Base-by-base conservation (phyloP, 2,888 invertebrate species). In the Perizoma flavofasciatum region DNA sequence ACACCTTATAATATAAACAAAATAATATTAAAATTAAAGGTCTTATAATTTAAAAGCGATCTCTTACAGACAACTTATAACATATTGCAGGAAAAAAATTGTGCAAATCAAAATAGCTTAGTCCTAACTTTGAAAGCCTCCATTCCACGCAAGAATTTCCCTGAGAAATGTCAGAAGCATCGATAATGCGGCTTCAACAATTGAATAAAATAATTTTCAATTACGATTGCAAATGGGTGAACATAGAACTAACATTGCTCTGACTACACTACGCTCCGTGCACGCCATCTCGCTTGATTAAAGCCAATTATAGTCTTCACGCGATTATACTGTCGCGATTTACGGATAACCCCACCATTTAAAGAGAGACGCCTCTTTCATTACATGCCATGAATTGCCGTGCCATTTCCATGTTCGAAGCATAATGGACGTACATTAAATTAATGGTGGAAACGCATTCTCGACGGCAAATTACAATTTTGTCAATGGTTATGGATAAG, bases 271-370 rank as follows among this genome's bases (percentile, higher is more conserved):
- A 50, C 57, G 56, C 47, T 69, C 52, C 58, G 65, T 61, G 78
- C 86, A 80, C 83, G 85, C 82, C 80, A 87, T 82, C 81, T 86
- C 77, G 82, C 85, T 86, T 86, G 82, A 88, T 88, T 86, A 85
- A 82, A 74, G 77, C 82, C 87, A 87, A 88, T 88, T 88, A 88
- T 78, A 78, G 79, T 79, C 78, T 85, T 85, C 82, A 83, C 83
- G 84, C 85, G 82, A 88, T 87, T 85, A 83, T 79, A 79, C 82
- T 80, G 83, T 80, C 82, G 76, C 82, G 80, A 81, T 85, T 84
- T 82, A 83, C 79, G 81, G 79, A 84, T 83, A 84, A 81, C 82
- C 81, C 81, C 72, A 74, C 84, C 84, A 83, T 84, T 85, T 82
- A 73, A 73, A 86, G 79, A 79, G 78, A 79, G 80, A 81, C 81